Percentiles rank a stretch among this genome's conserved stretches.
phyloP scores from a whole-genome alignment of 1,140 invertebrate species.

The Drosophila ambigua region DNA sequence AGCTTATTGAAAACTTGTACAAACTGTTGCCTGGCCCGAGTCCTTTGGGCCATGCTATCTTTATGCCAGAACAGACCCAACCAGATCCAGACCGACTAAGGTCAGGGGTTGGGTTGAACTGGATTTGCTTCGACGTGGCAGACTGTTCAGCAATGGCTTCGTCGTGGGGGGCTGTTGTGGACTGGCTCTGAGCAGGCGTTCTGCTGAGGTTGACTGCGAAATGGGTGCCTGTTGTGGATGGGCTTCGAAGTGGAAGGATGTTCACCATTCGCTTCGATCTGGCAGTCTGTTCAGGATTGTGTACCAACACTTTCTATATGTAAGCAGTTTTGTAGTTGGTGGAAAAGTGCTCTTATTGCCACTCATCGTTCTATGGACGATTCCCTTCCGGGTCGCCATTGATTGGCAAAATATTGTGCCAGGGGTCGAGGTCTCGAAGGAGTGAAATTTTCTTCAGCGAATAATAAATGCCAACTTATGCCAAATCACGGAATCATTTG shows the following conservation, averaged over 20 bases:
- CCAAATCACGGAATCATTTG: conserved; percentile 15
- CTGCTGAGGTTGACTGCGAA: not conserved
- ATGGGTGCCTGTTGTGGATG: too few relatives aligned
- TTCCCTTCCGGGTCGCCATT: conserved; percentile 24
- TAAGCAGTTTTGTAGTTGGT: conserved; percentile 40
- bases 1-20: conserved; percentile 76
- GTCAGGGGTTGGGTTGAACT: conserved; percentile 23
- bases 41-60: conserved; percentile 75
- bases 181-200: too few relatives aligned
- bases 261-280: too few relatives aligned
- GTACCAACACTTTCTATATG: conserved; percentile 12
- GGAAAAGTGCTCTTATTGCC: conserved; percentile 23
- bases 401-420: conserved; percentile 63
- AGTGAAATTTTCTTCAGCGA: conserved; percentile 1
- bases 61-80: conserved; percentile 31
- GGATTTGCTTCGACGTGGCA: conserved; percentile 12
- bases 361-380: conserved; percentile 4
- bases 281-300: not conserved
- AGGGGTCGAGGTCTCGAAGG: not conserved
- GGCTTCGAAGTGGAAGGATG: too few relatives aligned
- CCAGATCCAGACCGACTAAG: conserved; percentile 6
- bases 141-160: conserved; percentile 1
- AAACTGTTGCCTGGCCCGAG: conserved; percentile 59
- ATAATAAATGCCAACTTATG: conserved; percentile 18
- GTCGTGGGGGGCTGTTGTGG: conserved; percentile 11